Conservation (phyloP, 2,113 vertebrate species). For the Leucopsar rothschildi region DNA sequence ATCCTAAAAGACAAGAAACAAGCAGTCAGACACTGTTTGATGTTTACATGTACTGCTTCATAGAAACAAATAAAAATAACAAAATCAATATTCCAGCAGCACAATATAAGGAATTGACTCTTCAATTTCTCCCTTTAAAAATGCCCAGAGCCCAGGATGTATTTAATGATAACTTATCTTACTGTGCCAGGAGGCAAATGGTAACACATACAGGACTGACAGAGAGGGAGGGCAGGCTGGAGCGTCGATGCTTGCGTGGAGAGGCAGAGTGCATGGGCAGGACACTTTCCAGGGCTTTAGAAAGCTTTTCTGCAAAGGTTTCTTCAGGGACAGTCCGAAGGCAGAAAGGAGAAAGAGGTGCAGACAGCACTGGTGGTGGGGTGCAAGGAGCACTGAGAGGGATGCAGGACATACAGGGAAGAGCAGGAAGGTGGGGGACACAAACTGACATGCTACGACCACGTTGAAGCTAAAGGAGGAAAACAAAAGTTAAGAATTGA, state of each 20-base stretch:
- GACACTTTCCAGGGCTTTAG: slow-evolving; percentile 94
- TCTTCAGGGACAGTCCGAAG: slow-evolving; percentile 85
- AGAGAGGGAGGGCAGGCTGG: slow-evolving; percentile 96
- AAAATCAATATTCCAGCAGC: not conserved
- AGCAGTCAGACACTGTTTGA: not conserved
- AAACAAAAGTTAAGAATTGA: slow-evolving; percentile 76
- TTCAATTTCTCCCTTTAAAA: slow-evolving; percentile 33
- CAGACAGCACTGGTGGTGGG: slow-evolving; percentile 76
- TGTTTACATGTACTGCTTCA: not conserved
- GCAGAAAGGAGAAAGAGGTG: slow-evolving; percentile 78
- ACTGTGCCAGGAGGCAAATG: slow-evolving; percentile 74
- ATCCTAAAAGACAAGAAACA: not conserved
- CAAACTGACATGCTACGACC: slow-evolving; percentile 98
- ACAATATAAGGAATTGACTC: not conserved
- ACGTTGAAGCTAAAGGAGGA: slow-evolving; percentile 81
- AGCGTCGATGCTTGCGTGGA: slow-evolving; percentile 83
- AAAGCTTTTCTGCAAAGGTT: slow-evolving; percentile 93
- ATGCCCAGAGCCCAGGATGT: slow-evolving; percentile 72
- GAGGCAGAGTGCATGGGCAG: slow-evolving; percentile 89
- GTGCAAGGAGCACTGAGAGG: slow-evolving; percentile 86
- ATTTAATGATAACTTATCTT: slow-evolving; percentile 84
- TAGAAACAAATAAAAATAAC: not conserved
- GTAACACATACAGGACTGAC: slow-evolving; percentile 93
- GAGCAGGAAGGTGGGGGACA: slow-evolving; percentile 86
- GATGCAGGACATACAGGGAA: slow-evolving; percentile 75